Percentiles rank a stretch among this genome's conserved stretches.
Conservation (phyloP, 2,888 invertebrate genomes). For the Lepidonotus clava region DNA sequence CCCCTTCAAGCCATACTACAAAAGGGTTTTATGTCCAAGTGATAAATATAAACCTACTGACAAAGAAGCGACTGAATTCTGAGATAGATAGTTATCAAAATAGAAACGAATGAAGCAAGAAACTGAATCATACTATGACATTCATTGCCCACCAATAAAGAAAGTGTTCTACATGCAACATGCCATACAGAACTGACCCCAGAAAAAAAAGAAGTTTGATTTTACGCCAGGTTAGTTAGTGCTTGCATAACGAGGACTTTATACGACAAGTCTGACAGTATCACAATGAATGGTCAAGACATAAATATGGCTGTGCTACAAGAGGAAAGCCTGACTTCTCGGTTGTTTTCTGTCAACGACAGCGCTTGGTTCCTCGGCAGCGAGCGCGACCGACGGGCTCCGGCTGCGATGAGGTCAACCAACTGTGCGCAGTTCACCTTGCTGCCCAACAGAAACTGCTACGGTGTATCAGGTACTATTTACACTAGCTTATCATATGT, state of each 20-base stretch:
- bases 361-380: slow-evolving; percentile 13
- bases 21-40: slow-evolving; percentile 6
- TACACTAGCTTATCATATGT: slow-evolving; percentile 45
- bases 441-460: slow-evolving; percentile 45
- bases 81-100: not conserved
- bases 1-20: not conserved
- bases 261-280: slow-evolving; percentile 50
- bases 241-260: slow-evolving; percentile 52
- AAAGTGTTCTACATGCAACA: not conserved
- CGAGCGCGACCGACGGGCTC: not conserved
- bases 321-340: slow-evolving; percentile 25
- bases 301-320: slow-evolving; percentile 44
- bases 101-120: slow-evolving; percentile 19
- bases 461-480: slow-evolving; percentile 43
- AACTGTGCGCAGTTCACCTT: not conserved
- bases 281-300: slow-evolving; percentile 52
- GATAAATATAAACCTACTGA: not conserved
- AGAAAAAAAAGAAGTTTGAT: slow-evolving; percentile 7
- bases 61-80: not conserved
- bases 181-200: not conserved
- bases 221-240: slow-evolving; percentile 15
- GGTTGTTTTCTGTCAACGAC: slow-evolving; percentile 1
- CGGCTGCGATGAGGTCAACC: not conserved
- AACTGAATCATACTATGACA: not conserved
- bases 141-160: not conserved